Evolutionary conservation across 2,888 invertebrate genomes (phyloP), one percentile per base, ranked within the genome.

Genomic region (Proisotoma minuta): DNA sequence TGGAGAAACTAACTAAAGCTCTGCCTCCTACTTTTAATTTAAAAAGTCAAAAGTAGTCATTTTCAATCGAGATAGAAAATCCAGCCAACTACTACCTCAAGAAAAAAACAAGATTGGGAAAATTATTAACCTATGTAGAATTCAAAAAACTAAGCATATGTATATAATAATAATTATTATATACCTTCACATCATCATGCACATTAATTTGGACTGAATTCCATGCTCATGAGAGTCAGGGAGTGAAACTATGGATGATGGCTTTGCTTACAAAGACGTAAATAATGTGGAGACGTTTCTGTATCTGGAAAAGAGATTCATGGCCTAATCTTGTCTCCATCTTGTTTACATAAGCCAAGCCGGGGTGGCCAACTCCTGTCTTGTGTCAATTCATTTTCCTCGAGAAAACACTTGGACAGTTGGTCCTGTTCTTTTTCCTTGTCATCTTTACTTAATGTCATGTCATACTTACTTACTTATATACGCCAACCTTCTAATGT

Each of bases 331-430:
- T 56, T 43, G 56, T 43, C 43, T 56, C 43, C 39, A 34, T n/a
- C 8, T 23, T 56, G 56, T 56, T 56, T 56, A 56, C 56, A 56
- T 43, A 56, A 56, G 56, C 40, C 15, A 43, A 43, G 40, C 43
- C 39, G 20, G 40, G 51, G 51, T 50, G 28, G 51, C 26, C 51
- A 27, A 47, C 59, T 43, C 59, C 39, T 60, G 47, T 51, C 52
- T 43, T 52, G 47, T 43, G 59, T 53, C 59, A 60, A 52, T 60
- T 60, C 52, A 50, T 49, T 43, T 53, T 5, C n/a, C 59, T 40
- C 47, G 34, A 60, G 43, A 60, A 52, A 53, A 51, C 51, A 51
- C 40, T 51, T 40, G 51, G 56, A 56, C 56, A 56, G 39, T 56
- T 56, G 56, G 56, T 56, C 56, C 56, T 43, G 40, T 43, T 56